phyloP scores from a whole-genome alignment of 2,888 invertebrate species.

The Clusia tigrina region DNA sequence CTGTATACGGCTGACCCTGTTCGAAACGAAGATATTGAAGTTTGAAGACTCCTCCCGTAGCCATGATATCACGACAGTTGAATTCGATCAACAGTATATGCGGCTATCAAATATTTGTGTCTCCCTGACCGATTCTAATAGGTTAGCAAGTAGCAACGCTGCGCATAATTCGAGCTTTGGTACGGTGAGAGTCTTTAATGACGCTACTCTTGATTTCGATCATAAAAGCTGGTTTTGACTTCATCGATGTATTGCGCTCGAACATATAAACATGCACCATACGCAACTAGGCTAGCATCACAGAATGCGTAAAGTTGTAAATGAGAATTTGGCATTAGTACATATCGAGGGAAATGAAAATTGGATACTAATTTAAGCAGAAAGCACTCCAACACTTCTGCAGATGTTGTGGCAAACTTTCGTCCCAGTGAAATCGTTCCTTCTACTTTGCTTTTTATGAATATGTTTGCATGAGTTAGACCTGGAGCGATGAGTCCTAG shows the following conservation, averaged over 20 bases:
- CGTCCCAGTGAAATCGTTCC: too few species aligned
- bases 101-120: background rate
- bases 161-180: slow-evolving; percentile 22
- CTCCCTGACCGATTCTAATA: slow-evolving; percentile 11
- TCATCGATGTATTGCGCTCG: background rate
- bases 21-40: slow-evolving; percentile 8
- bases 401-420: slow-evolving; percentile 7
- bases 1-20: slow-evolving; percentile 6
- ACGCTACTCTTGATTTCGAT: slow-evolving; percentile 20
- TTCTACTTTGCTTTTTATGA: slow-evolving; percentile 33
- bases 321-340: slow-evolving; percentile 11
- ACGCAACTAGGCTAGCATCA: slow-evolving; percentile 26
- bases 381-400: too few species aligned
- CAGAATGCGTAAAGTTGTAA: slow-evolving; percentile 31
- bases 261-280: slow-evolving; percentile 24
- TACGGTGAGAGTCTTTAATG: slow-evolving; percentile 28
- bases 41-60: slow-evolving; percentile 13
- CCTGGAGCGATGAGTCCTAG: slow-evolving; percentile 75
- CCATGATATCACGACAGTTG: too few species aligned
- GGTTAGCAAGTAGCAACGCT: slow-evolving; percentile 17
- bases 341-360: slow-evolving; percentile 24
- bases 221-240: background rate
- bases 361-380: too few species aligned
- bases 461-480: too few species aligned
- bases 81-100: slow-evolving; percentile 28